Base-by-base conservation (phyloP, 2,797 vertebrate species). In the Psittacula echo region DNA sequence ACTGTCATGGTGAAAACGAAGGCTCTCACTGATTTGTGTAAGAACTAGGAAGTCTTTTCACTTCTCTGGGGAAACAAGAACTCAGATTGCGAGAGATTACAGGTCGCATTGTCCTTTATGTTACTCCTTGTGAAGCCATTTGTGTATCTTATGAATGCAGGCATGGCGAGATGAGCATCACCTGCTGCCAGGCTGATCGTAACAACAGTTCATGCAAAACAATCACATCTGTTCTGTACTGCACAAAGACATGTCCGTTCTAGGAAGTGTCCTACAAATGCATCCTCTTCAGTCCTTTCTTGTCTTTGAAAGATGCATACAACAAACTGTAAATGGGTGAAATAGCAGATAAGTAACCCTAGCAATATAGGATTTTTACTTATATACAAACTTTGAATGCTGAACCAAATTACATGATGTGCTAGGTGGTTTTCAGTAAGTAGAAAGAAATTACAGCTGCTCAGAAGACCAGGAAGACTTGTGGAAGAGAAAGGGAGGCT, bases 71-170 rank as follows among this genome's bases (percentile, higher is more conserved):
- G n/a, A 77, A 82, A 65, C 2, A 20, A 12, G n/a, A 21, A 64
- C 44, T 74, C 22, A 42, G 24, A 68, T 16, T 45, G 48, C 21
- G 81, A 53, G 58, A 61, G 62, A 42, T 72, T 83, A 41, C 6
- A 74, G 27, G 65, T 44, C 26, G 26, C 17, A 3, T 22, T 47
- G 44, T 41, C 32, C 58, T 54, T 0, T 20, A 22, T 34, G 51
- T 26, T 66, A 61, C 7, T 89, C n/a, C 48, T 61, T 56, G 51
- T 1, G 15, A 87, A 94, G 53, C 13, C 44, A 53, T 66, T 82
- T 53, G 67, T n/a, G 23, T 48, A 50, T 32, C 39, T 70, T 32
- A 70, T 0, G 0, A 64, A 48, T 8, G 1, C n/a, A 54, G 60
- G 56, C 68, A 80, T 47, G 26, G 27, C 22, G 32, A 91, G 65